These are phyloP conservation scores for Euura saliciscinereae DNA, from an alignment of 1,140 invertebrate species.

Conservation along the genomic window DNA sequence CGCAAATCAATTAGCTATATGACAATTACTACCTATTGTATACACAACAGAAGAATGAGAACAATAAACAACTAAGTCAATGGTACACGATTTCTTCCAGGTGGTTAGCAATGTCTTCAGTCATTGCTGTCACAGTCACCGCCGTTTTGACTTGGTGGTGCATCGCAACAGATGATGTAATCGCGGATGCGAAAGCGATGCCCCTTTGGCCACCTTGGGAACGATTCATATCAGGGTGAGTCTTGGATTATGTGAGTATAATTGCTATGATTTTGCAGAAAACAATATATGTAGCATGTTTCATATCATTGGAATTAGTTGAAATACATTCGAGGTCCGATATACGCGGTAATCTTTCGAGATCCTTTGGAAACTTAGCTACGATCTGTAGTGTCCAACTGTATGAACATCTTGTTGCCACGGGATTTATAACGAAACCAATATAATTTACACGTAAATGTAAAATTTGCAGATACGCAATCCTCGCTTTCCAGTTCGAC, in stretches of 20 bases:
- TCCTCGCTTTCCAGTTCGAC: conserved; percentile 70
- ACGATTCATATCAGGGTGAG: conserved; percentile 52
- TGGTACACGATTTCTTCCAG: conserved; percentile 30
- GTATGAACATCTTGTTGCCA: too few relatives aligned
- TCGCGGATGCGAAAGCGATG: conserved; percentile 34
- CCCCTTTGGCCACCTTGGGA: conserved; percentile 49
- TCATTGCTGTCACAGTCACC: conserved; percentile 36
- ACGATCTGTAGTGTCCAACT: too few relatives aligned
- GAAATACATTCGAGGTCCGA: too few relatives aligned
- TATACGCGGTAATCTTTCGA: too few relatives aligned
- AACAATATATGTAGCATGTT: not conserved
- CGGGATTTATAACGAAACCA: too few relatives aligned
- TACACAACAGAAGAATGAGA: conserved; percentile 22
- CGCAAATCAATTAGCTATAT: too few relatives aligned
- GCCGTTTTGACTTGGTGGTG: conserved; percentile 53
- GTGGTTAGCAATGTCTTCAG: conserved; percentile 44
- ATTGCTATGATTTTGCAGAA: not conserved
- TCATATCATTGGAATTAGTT: not conserved
- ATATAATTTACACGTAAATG: too few relatives aligned
- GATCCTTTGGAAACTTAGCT: too few relatives aligned
- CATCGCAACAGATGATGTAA: conserved; percentile 45
- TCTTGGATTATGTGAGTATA: not conserved
- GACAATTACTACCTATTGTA: not conserved
- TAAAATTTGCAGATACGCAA: conserved; percentile 43
- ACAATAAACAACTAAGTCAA: conserved; percentile 5